Conservation (phyloP, 2,113 vertebrate genomes). For the Gallinago undulata region DNA sequence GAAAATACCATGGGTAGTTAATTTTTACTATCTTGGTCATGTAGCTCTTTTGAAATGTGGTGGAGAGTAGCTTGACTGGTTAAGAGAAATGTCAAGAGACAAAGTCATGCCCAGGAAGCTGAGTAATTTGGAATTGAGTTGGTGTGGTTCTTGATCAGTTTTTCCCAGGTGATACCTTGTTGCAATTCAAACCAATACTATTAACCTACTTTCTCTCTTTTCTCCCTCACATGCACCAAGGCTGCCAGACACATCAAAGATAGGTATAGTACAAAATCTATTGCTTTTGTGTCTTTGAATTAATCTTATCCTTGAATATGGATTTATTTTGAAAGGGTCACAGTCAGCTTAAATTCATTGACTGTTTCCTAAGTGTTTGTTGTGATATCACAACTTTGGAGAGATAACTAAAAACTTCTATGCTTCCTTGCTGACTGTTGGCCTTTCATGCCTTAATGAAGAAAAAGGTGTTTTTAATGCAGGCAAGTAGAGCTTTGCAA, state of each 20-base stretch:
- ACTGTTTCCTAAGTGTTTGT: background rate
- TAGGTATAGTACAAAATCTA: constrained; percentile 85
- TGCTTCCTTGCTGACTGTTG: background rate
- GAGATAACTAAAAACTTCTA: background rate
- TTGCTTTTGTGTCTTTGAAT: constrained; percentile 61
- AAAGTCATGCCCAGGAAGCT: background rate
- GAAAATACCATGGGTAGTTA: background rate
- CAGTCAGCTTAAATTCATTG: background rate
- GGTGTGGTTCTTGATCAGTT: background rate
- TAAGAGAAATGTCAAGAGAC: background rate
- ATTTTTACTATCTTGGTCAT: background rate
- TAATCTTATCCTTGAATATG: constrained; percentile 39
- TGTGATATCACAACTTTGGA: background rate
- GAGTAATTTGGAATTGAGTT: constrained; percentile 31
- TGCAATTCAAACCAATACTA: constrained; percentile 38
- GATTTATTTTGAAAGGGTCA: background rate
- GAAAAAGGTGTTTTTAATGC: background rate
- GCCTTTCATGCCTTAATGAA: background rate
- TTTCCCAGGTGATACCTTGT: background rate
- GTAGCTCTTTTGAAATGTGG: background rate
- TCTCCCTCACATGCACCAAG: constrained; percentile 81
- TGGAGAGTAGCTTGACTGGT: background rate
- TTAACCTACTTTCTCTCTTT: constrained; percentile 78
- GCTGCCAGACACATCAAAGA: constrained; percentile 96
- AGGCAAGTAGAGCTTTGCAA: background rate